Conservation (phyloP, 2,113 vertebrate genomes). For the Leptocoma aspasia region DNA sequence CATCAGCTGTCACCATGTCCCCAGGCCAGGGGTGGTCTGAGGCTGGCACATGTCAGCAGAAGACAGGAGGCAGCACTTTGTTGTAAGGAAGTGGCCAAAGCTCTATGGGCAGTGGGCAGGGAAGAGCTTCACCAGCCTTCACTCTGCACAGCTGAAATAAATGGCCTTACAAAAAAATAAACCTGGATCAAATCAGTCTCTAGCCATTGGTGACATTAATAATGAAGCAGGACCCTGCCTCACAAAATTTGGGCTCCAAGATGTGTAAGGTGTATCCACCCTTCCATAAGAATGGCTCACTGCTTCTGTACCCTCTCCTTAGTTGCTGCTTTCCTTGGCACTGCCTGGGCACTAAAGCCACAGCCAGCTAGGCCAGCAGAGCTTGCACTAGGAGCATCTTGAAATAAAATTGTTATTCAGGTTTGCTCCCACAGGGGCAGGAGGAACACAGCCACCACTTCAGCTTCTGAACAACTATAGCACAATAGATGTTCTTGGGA, state of each 20-base stretch:
- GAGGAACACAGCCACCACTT: background rate
- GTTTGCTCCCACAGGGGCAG: rapidly evolving
- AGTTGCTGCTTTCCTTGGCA: background rate
- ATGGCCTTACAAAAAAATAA: background rate
- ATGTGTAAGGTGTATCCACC: rapidly evolving
- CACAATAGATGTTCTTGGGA: background rate
- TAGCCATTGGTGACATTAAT: background rate
- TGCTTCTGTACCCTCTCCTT: background rate
- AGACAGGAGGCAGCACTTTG: background rate
- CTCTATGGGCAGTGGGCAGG: background rate
- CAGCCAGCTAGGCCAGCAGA: background rate
- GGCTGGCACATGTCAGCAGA: rapidly evolving
- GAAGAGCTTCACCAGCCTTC: background rate
- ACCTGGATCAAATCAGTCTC: background rate
- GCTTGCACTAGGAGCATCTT: background rate
- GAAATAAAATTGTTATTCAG: background rate
- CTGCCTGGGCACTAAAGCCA: background rate
- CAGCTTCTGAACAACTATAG: background rate
- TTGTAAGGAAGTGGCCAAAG: background rate
- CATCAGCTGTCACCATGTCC: background rate
- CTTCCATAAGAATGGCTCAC: background rate
- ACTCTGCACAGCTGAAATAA: background rate
- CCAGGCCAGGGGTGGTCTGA: background rate
- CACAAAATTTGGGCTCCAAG: background rate
- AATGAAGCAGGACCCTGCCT: background rate